Percentiles rank a stretch among this genome's conserved stretches.
Conservation (phyloP, 2,113 vertebrate genomes). For the Lepus europaeus region DNA sequence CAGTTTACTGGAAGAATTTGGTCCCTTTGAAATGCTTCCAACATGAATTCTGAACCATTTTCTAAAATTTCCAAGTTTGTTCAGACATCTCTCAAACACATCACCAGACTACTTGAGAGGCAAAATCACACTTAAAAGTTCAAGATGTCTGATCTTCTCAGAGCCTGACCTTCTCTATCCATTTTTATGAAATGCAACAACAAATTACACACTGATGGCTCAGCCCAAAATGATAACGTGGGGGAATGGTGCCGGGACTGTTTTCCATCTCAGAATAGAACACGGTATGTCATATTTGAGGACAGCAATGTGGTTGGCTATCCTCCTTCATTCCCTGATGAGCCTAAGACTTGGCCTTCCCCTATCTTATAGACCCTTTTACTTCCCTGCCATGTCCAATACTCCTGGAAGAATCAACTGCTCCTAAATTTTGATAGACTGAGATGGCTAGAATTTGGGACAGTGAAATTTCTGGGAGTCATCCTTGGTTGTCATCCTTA, state of each 20-base stretch:
- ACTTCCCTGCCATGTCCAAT: not conserved
- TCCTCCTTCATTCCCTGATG: not conserved
- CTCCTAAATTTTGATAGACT: not conserved
- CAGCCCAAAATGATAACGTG: not conserved
- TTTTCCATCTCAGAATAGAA: not conserved
- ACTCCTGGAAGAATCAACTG: not conserved
- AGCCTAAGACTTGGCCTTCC: not conserved
- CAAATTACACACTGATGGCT: not conserved
- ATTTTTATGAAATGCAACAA: not conserved
- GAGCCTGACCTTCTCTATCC: not conserved
- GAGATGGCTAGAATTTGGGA: not conserved
- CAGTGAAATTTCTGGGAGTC: not conserved
- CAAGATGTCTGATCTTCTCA: not conserved
- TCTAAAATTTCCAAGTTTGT: not conserved
- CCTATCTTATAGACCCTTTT: not conserved
- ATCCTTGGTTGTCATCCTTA: not conserved
- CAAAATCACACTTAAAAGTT: not conserved
- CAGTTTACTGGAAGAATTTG: not conserved
- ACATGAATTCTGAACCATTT: not conserved
- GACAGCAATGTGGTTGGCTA: not conserved
- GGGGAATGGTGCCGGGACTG: not conserved
- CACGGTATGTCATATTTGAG: not conserved
- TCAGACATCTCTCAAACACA: not conserved
- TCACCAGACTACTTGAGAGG: not conserved
- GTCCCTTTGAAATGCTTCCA: not conserved